phyloP scores from a whole-genome alignment of 2,888 invertebrate species.

The Chrysolina haemoptera region DNA sequence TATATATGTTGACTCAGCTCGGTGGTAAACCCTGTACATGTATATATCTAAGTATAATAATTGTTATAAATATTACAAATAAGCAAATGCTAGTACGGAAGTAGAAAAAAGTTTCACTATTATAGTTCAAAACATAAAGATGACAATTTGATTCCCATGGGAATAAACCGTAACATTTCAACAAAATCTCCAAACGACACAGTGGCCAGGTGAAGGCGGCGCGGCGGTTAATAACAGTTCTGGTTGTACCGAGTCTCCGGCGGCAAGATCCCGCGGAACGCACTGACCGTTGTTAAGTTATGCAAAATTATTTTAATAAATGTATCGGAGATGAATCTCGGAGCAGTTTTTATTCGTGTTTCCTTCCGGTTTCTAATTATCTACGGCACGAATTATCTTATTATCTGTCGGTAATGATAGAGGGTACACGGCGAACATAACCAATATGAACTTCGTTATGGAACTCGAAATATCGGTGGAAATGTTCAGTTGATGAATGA shows the following conservation, averaged over 20 bases:
- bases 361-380: conserved; percentile 71
- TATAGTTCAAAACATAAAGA: too few relatives aligned
- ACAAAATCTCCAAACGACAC: conserved; percentile 33
- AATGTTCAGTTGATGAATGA: background rate
- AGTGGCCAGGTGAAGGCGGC: conserved; percentile 44
- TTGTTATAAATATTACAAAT: too few relatives aligned
- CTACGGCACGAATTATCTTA: conserved; percentile 68
- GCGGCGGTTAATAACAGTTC: conserved; percentile 38
- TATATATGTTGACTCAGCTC: too few relatives aligned
- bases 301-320: conserved; percentile 70
- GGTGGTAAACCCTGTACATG: too few relatives aligned
- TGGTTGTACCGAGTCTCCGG: conserved; percentile 40
- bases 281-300: conserved; percentile 68
- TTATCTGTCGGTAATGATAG: conserved; percentile 55
- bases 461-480: conserved; percentile 7
- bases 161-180: background rate
- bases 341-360: conserved; percentile 70
- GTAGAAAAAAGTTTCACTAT: too few relatives aligned
- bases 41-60: too few relatives aligned
- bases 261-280: conserved; percentile 51
- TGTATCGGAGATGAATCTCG: conserved; percentile 71
- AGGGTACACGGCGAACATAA: conserved; percentile 45
- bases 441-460: conserved; percentile 44
- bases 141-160: too few relatives aligned
- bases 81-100: too few relatives aligned